phyloP scores from a whole-genome alignment of 2,797 vertebrate species.

The Bradypus variegatus region DNA sequence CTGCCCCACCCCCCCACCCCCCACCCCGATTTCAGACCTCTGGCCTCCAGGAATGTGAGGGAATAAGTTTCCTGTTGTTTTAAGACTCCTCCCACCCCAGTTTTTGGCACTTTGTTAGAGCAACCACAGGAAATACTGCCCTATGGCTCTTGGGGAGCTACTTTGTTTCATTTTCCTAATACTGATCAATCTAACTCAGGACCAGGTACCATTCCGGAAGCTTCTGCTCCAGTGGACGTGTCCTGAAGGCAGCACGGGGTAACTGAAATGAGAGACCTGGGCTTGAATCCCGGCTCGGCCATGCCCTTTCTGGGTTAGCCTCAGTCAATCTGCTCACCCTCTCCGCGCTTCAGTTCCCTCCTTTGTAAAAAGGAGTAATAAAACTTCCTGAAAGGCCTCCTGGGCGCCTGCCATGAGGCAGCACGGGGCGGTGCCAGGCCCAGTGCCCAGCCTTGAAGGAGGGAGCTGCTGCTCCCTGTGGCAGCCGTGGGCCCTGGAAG shows the following conservation, averaged over 20 bases:
- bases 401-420: neutral
- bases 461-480: neutral
- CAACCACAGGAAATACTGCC: neutral
- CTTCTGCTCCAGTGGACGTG: neutral
- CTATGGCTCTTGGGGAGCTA: neutral
- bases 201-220: neutral
- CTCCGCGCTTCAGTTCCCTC: neutral
- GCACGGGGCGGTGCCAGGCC: neutral
- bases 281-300: neutral
- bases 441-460: neutral
- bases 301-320: neutral
- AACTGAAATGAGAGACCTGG: neutral
- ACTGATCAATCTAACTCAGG: neutral
- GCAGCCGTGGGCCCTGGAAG: neutral
- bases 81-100: too few relatives aligned
- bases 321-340: neutral
- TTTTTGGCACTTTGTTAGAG: too few relatives aligned
- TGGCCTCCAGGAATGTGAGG: too few relatives aligned
- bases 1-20: too few relatives aligned
- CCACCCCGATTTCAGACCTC: too few relatives aligned
- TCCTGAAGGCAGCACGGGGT: neutral
- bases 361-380: neutral
- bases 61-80: too few relatives aligned
- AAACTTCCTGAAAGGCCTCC: neutral
- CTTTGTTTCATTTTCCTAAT: slow-evolving; percentile 7